Evolutionary conservation across 2,113 vertebrate genomes (phyloP).

Genomic region (Silurus meridionalis): DNA sequence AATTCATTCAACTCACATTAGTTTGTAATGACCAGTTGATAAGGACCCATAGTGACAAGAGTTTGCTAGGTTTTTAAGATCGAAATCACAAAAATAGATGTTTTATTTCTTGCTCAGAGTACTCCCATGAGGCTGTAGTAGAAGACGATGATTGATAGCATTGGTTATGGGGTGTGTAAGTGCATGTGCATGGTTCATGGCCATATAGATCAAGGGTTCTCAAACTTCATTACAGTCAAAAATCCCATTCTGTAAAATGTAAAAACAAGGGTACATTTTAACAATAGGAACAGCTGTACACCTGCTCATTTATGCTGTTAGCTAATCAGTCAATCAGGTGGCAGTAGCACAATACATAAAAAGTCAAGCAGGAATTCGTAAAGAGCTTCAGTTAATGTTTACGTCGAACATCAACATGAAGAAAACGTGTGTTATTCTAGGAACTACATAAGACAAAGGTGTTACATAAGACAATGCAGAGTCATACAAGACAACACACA

Average conservation of each 20-base stretch:
- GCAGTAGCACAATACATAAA: too few species aligned
- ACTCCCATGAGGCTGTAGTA: not conserved
- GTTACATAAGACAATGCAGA: too few species aligned
- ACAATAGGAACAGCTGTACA: not conserved
- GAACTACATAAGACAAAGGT: too few species aligned
- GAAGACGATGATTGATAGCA: not conserved
- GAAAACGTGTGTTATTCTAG: too few species aligned
- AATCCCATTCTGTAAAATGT: not conserved
- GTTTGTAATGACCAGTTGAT: slow-evolving; percentile 28
- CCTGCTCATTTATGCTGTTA: too few species aligned
- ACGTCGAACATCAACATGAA: too few species aligned
- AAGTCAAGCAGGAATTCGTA: too few species aligned
- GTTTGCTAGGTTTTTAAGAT: slow-evolving; percentile 3
- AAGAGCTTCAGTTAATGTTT: too few species aligned
- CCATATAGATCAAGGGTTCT: not conserved
- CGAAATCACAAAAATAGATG: not conserved
- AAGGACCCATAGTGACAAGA: not conserved
- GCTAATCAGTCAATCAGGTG: too few species aligned
- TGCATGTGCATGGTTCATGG: not conserved
- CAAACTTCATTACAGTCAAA: not conserved
- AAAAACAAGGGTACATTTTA: too few species aligned
- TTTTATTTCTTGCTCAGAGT: not conserved
- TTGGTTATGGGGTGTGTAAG: not conserved
- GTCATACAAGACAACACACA: too few species aligned
- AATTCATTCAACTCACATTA: slow-evolving; percentile 25